phyloP scores from a whole-genome alignment of 1,140 invertebrate species.

The Drosophila bifasciata region DNA sequence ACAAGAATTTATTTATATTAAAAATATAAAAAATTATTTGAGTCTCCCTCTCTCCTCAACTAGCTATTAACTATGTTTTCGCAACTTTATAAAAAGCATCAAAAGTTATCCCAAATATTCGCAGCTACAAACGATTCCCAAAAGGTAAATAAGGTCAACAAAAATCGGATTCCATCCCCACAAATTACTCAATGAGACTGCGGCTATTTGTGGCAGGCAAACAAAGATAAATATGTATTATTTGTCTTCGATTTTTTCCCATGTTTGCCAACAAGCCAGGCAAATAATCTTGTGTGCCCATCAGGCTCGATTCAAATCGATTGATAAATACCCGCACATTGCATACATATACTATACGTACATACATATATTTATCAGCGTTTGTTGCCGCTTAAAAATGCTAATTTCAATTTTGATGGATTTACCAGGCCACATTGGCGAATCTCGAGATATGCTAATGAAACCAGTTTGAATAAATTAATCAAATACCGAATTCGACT shows the following conservation, averaged over 20 bases:
- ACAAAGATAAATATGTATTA: constrained; percentile 44
- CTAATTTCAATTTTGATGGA: constrained; percentile 43
- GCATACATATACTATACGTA: constrained; percentile 19
- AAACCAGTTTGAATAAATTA: not conserved
- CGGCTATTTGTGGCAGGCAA: constrained; percentile 37
- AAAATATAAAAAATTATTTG: too few species aligned
- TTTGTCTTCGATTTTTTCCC: constrained; percentile 37
- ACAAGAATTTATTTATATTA: too few species aligned
- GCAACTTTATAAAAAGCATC: not conserved
- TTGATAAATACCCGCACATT: constrained; percentile 38
- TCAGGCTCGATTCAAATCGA: constrained; percentile 49
- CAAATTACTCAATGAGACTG: constrained; percentile 31
- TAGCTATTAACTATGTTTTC: too few species aligned
- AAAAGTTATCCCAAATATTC: not conserved
- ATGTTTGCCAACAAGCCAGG: constrained; percentile 16
- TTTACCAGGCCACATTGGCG: constrained; percentile 1
- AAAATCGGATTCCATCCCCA: constrained; percentile 17
- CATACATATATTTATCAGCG: constrained; percentile 32
- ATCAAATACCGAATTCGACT: not conserved
- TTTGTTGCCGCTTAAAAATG: constrained; percentile 49
- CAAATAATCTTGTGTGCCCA: constrained; percentile 34
- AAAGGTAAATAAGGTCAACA: constrained; percentile 8
- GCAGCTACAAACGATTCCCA: not conserved
- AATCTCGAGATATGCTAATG: not conserved
- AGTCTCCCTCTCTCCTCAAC: too few species aligned